phyloP scores from a whole-genome alignment of 2,888 invertebrate species.

The Cyaniris semiargus region DNA sequence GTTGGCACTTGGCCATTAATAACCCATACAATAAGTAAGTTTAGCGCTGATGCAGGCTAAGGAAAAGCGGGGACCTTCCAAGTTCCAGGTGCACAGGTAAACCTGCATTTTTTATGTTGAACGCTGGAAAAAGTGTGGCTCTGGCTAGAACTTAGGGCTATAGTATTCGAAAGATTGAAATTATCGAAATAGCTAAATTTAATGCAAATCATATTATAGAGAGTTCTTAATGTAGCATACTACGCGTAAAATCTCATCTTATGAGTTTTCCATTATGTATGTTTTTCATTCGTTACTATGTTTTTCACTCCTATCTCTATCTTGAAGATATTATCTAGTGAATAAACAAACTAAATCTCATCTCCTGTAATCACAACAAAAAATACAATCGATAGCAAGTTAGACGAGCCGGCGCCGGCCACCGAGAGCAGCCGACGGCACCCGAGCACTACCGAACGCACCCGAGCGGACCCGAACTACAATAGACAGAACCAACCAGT shows the following conservation, averaged over 20 bases:
- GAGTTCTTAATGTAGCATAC: background rate
- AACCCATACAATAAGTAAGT: too few relatives aligned
- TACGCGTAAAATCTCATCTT: background rate
- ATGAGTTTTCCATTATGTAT: background rate
- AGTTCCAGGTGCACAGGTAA: background rate
- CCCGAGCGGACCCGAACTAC: background rate
- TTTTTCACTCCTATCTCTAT: background rate
- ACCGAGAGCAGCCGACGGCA: background rate
- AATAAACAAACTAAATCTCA: slow-evolving; percentile 20
- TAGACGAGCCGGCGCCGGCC: slow-evolving; percentile 26
- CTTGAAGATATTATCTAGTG: background rate
- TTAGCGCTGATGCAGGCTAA: too few relatives aligned
- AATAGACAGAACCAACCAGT: too few relatives aligned
- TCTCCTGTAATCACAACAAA: slow-evolving; percentile 21
- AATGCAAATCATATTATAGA: too few relatives aligned
- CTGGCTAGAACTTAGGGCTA: too few relatives aligned
- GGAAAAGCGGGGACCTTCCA: background rate
- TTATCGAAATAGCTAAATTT: too few relatives aligned
- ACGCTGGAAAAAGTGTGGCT: background rate
- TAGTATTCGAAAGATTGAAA: too few relatives aligned
- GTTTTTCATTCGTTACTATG: background rate
- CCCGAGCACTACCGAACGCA: background rate
- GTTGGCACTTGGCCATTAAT: background rate
- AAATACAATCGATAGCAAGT: slow-evolving; percentile 25
- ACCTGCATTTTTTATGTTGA: background rate